Evolutionary conservation across 2,113 vertebrate species (phyloP).

Genomic region (Hystrix cristata): DNA sequence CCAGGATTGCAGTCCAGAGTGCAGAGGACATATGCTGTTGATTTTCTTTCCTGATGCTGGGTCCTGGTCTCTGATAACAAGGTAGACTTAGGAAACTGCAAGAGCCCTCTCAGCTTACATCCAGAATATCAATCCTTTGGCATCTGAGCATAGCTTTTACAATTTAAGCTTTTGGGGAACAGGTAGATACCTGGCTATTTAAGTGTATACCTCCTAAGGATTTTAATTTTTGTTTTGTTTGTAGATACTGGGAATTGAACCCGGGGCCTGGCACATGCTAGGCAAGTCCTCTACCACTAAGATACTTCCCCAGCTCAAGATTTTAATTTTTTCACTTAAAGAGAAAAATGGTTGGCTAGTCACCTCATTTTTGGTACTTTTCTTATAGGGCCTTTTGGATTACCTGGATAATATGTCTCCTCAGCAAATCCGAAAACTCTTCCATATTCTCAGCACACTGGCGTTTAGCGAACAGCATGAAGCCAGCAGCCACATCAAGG

Average conservation of each 20-base stretch:
- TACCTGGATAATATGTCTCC: slow-evolving; percentile 95
- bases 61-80: neutral
- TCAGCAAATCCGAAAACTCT: slow-evolving; percentile 97
- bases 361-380: slow-evolving; percentile 12
- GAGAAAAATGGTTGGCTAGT: neutral
- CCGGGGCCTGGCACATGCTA: neutral
- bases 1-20: neutral
- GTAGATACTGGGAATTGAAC: neutral
- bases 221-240: neutral
- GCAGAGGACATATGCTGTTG: neutral
- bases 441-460: slow-evolving; percentile 93
- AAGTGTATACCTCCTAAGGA: neutral
- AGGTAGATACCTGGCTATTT: neutral
- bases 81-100: neutral
- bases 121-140: neutral
- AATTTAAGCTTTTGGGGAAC: slow-evolving; percentile 2
- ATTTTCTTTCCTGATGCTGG: neutral
- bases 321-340: slow-evolving; percentile 14
- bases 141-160: neutral
- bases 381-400: slow-evolving; percentile 94
- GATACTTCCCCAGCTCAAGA: neutral
- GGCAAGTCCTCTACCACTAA: neutral
- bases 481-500: slow-evolving; percentile 94
- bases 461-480: slow-evolving; percentile 93
- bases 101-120: neutral